phyloP scores from a whole-genome alignment of 2,888 invertebrate genomes.

The Pterostichus madidus region DNA sequence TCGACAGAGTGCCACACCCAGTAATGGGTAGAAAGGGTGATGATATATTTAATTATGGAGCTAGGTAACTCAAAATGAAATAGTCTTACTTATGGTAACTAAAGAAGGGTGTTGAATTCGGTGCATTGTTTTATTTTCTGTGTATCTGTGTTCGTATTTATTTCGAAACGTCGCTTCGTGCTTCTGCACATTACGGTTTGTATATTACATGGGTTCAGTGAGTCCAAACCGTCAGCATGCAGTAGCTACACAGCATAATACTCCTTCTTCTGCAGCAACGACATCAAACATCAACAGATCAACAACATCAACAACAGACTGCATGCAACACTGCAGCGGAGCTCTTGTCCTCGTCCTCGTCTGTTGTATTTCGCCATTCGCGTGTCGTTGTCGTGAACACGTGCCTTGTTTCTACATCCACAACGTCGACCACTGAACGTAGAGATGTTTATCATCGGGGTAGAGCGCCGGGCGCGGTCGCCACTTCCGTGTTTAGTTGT shows the following conservation, averaged over 20 bases:
- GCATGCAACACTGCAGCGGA: not conserved
- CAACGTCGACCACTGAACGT: not conserved
- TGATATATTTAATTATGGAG: too few relatives aligned
- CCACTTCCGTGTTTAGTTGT: conserved; percentile 6
- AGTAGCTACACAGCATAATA: not conserved
- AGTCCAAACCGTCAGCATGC: too few relatives aligned
- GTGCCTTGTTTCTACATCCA: conserved; percentile 12
- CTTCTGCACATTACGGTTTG: not conserved
- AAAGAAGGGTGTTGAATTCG: too few relatives aligned
- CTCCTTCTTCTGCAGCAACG: not conserved
- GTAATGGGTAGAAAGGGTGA: too few relatives aligned
- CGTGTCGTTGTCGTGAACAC: conserved; percentile 23
- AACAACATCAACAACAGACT: conserved; percentile 5
- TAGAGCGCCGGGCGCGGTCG: conserved; percentile 8
- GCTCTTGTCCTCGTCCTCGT: not conserved
- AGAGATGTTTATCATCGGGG: conserved; percentile 12
- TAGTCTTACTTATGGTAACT: too few relatives aligned
- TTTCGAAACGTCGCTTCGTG: not conserved
- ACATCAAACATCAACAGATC: conserved; percentile 14
- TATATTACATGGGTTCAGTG: not conserved
- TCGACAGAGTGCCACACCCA: too few relatives aligned
- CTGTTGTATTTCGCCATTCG: not conserved
- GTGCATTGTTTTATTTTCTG: too few relatives aligned
- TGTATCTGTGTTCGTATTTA: too few relatives aligned
- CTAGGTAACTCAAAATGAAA: too few relatives aligned